A percentile compares a stretch with the other conserved stretches of the same genome.
Evolutionary conservation across 2,888 invertebrate species (phyloP).

Genomic region (Cheilosia impressa): DNA sequence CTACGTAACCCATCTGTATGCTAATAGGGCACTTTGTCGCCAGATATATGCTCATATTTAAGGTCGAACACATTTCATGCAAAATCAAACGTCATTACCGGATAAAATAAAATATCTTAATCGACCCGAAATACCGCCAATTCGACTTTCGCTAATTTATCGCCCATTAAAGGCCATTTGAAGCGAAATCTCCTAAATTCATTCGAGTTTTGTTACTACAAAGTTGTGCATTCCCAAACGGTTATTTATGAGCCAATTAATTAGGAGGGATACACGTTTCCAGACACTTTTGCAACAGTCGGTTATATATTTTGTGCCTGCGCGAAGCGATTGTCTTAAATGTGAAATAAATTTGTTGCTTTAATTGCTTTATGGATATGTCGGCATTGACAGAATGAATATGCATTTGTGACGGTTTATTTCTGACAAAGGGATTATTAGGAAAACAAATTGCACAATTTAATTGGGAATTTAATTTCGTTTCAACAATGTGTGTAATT

Average conservation of each 20-base stretch:
- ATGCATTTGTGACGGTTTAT: constrained; percentile 39
- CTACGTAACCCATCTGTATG: constrained; percentile 60
- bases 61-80: constrained; percentile 12
- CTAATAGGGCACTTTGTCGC: constrained; percentile 29
- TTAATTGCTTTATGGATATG: constrained; percentile 49
- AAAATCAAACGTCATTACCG: constrained; percentile 50
- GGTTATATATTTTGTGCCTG: constrained; percentile 55
- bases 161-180: constrained; percentile 66
- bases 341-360: constrained; percentile 54
- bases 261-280: constrained; percentile 69
- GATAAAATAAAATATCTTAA: constrained; percentile 71
- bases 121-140: constrained; percentile 64
- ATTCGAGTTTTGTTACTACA: constrained; percentile 51
- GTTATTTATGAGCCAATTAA: constrained; percentile 72
- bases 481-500: too few species aligned
- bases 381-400: constrained; percentile 20
- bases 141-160: constrained; percentile 70
- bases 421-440: constrained; percentile 6
- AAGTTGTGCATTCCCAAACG: constrained; percentile 59
- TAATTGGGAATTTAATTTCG: neutral
- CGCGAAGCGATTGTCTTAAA: constrained; percentile 46
- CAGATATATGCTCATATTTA: constrained; percentile 36
- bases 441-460: neutral
- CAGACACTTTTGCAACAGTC: constrained; percentile 72
- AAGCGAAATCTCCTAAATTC: constrained; percentile 70